A percentile compares a stretch with the other conserved stretches of the same genome.
Evolutionary conservation across 2,888 invertebrate genomes (phyloP).

Genomic region (Cecidostiba fungosa): DNA sequence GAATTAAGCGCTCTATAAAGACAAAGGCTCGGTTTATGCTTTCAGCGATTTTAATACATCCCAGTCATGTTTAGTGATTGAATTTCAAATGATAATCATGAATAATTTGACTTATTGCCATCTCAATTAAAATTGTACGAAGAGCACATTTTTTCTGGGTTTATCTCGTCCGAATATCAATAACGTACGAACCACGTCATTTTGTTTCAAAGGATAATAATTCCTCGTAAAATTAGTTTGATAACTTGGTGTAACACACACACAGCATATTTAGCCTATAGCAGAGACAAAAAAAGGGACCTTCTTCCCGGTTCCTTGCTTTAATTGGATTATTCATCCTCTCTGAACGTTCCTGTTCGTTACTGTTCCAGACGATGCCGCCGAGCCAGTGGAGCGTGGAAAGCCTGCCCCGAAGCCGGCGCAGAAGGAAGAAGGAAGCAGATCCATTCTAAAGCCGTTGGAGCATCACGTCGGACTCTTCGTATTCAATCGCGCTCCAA

Average conservation of each 20-base stretch:
- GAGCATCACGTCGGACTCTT: slow-evolving; percentile 66
- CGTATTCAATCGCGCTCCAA: slow-evolving; percentile 65
- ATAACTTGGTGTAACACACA: no score
- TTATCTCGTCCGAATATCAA: neutral
- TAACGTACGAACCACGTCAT: no score
- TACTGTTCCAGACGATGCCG: slow-evolving; percentile 68
- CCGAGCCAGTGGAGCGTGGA: slow-evolving; percentile 64
- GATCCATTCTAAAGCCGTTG: slow-evolving; percentile 63
- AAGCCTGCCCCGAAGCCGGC: neutral
- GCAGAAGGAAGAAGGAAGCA: slow-evolving; percentile 58
- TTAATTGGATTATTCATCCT: slow-evolving; percentile 70
- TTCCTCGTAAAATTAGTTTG: no score
- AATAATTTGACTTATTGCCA: neutral
- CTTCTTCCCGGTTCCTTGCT: slow-evolving; percentile 57
- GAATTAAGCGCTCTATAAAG: slow-evolving; percentile 17
- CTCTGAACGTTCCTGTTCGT: slow-evolving; percentile 64
- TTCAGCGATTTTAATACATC: slow-evolving; percentile 14
- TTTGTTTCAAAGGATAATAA: no score
- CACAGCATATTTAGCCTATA: neutral
- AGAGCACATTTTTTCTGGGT: neutral
- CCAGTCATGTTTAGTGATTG: slow-evolving; percentile 29
- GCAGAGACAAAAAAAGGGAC: neutral
- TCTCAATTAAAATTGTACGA: neutral
- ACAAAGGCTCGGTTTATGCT: slow-evolving; percentile 22
- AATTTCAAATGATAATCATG: neutral